Evolutionary conservation across 1,140 invertebrate genomes (phyloP), one percentile per base, ranked within the genome.

Genomic region (Microplitis demolitor): DNA sequence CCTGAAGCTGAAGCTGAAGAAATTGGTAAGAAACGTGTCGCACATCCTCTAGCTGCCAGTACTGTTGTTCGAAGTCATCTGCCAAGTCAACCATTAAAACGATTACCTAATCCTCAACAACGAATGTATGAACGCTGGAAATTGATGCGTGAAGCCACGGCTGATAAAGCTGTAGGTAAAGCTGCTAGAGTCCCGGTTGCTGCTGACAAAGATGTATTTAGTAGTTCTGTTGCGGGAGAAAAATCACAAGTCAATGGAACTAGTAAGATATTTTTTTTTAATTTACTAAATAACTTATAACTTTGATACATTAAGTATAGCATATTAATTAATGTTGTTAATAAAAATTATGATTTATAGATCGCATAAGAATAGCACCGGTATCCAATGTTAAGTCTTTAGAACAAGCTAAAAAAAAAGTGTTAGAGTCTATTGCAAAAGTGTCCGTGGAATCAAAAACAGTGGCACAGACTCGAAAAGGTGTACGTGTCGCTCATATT

Each of bases 401-500:
- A 8, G 88, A 90, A 3, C 79, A 88, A 35, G 88, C 90, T 1
- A 91, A 91, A 76, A 89, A 89, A 54, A 88, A 89, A 72, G 86
- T 91, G 24, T 81, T 87, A 16, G 87, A 89, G 71, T 75, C 89
- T 34, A 77, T 77, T 9, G 62, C 39, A 2, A 88, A 88, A 66
- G 81, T 80, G 51, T 78, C 79, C 9, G 39, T 0, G 39, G 78
- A 87, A 4, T 78, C 75, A 9, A 90, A 89, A 74, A 94, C 93
- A 3, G 79, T 87, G 9, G 88, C 91, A 3, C 92, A 94, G 83
- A 94, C 92, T 0, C 83, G 88, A 34, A 95, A 94, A 84, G 89
- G 91, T 13, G 82, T 88, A 37, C 88, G 94, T 69, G 86, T 94
- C 33, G 94, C 94, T 14, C 94, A 96, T 78, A 77, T 89, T 39